Conservation (phyloP, 1,140 invertebrate genomes). For the Harlomillsia oculata region DNA sequence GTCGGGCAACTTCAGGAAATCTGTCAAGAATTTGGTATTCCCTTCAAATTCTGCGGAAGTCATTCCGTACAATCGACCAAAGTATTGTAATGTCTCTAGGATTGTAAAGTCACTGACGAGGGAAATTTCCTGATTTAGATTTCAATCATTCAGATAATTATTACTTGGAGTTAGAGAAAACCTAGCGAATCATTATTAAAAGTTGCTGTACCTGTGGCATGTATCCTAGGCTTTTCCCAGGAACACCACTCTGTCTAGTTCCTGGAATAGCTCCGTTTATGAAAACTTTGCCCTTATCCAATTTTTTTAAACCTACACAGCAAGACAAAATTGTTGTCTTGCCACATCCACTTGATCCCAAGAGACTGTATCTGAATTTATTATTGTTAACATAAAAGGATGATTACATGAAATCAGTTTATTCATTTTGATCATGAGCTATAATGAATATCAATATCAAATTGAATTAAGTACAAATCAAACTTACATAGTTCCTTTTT, state of each 20-base stretch:
- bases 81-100: constrained; percentile 43
- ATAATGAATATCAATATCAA: neutral
- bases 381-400: no score
- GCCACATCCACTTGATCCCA: constrained; percentile 72
- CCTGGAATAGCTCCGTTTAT: constrained; percentile 74
- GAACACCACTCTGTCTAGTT: constrained; percentile 58
- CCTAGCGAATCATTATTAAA: neutral
- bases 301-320: constrained; percentile 66
- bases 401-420: neutral
- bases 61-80: constrained; percentile 41
- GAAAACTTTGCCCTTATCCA: constrained; percentile 74
- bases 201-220: constrained; percentile 45
- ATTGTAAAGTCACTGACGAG: constrained; percentile 44
- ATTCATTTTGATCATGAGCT: neutral
- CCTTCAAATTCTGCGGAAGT: neutral
- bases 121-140: constrained; percentile 40
- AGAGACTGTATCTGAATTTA: constrained; percentile 52
- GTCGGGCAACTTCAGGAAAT: constrained; percentile 5
- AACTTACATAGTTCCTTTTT: constrained; percentile 47
- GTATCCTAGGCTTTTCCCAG: constrained; percentile 64
- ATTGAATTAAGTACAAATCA: neutral
- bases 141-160: neutral
- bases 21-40: neutral
- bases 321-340: constrained; percentile 77
- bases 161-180: neutral